These are phyloP conservation scores for Scelioninae gen. 1 DNA, from an alignment of 2,888 invertebrate species.

Conservation along the genomic window DNA sequence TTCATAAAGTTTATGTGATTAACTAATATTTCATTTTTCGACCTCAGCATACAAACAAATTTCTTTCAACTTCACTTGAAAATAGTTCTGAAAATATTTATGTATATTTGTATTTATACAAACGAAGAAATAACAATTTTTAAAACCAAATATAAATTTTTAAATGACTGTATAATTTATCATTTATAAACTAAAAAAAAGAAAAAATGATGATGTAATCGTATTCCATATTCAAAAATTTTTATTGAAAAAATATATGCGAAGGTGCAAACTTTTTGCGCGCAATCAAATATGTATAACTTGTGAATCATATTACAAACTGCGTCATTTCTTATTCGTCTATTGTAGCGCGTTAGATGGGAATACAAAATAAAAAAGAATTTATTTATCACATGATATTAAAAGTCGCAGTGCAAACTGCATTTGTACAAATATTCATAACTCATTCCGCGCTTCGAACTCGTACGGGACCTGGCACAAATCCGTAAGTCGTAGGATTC, in stretches of 20 bases:
- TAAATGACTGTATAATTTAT: too few relatives aligned
- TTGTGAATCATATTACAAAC: slow-evolving; percentile 33
- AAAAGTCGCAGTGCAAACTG: slow-evolving; percentile 37
- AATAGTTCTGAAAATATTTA: too few relatives aligned
- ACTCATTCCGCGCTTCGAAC: slow-evolving; percentile 28
- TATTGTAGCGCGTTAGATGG: background rate
- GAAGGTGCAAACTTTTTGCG: background rate
- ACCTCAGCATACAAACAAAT: background rate
- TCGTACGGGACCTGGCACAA: slow-evolving; percentile 3
- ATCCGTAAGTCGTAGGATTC: slow-evolving; percentile 28
- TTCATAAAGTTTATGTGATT: background rate
- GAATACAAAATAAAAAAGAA: background rate
- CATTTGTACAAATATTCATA: slow-evolving; percentile 47
- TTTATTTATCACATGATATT: slow-evolving; percentile 34
- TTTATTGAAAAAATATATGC: slow-evolving; percentile 4
- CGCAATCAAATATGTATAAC: slow-evolving; percentile 27
- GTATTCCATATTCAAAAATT: background rate
- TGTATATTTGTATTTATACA: too few relatives aligned
- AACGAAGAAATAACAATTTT: too few relatives aligned
- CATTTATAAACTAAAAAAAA: too few relatives aligned
- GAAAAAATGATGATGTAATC: too few relatives aligned
- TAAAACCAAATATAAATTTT: too few relatives aligned
- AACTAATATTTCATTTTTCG: background rate
- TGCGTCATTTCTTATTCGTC: slow-evolving; percentile 21
- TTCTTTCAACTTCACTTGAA: background rate